Percentiles rank a stretch among this genome's conserved stretches.
These are phyloP conservation scores for Acestrorhynchus altus DNA, from an alignment of 2,797 vertebrate genomes.

Conservation along the genomic window DNA sequence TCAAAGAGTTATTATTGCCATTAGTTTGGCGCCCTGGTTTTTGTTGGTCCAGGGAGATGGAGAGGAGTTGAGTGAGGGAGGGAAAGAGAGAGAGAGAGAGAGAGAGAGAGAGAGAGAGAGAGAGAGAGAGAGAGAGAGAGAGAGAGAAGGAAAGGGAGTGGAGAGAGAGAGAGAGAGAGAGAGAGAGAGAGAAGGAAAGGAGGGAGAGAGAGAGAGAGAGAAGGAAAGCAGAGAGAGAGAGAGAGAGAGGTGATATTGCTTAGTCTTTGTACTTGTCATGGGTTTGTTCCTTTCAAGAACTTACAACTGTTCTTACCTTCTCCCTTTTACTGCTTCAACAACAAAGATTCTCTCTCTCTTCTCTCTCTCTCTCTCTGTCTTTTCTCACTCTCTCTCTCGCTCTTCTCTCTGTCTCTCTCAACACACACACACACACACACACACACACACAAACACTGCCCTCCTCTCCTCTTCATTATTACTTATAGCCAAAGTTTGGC, in stretches of 20 bases:
- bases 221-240: no score
- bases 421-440: slow-evolving; percentile 1
- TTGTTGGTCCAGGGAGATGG: slow-evolving; percentile 58
- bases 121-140: slow-evolving; percentile 39
- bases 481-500: no score
- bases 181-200: no score
- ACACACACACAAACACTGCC: neutral
- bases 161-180: no score
- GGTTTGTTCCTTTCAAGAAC: slow-evolving; percentile 36
- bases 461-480: no score
- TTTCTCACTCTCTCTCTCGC: no score
- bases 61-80: slow-evolving; percentile 55
- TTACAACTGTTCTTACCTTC: slow-evolving; percentile 25
- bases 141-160: no score
- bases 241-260: slow-evolving; percentile 37
- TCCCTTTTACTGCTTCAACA: slow-evolving; percentile 3
- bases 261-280: slow-evolving; percentile 33
- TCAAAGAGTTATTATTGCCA: slow-evolving; percentile 80
- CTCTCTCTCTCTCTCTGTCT: no score
- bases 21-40: slow-evolving; percentile 75
- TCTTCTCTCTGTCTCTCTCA: no score
- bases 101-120: slow-evolving; percentile 49
- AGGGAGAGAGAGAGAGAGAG: no score
- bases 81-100: slow-evolving; percentile 32
- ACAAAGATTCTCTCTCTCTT: neutral